These are phyloP conservation scores for Didymodactylos carnosus DNA, from an alignment of 2,888 invertebrate genomes.

Conservation along the genomic window DNA sequence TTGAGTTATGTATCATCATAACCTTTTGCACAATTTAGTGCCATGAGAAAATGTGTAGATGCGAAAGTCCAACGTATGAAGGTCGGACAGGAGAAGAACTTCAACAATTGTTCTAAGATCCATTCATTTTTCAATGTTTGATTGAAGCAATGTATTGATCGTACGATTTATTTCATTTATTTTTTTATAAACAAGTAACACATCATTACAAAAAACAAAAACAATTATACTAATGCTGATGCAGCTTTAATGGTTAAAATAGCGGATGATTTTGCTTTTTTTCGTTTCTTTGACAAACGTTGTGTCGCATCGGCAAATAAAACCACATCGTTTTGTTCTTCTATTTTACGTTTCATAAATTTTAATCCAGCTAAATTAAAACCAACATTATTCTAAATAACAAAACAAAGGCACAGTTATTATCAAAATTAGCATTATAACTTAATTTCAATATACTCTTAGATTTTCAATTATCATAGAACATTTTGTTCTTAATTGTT, in stretches of 20 bases:
- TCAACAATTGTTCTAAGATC: too few relatives aligned
- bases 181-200: background rate
- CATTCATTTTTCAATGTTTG: too few relatives aligned
- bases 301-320: conserved; percentile 56
- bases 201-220: background rate
- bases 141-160: too few relatives aligned
- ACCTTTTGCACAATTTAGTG: too few relatives aligned
- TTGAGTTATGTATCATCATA: too few relatives aligned
- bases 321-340: conserved; percentile 52
- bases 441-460: conserved; percentile 39
- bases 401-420: conserved; percentile 18
- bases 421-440: conserved; percentile 17
- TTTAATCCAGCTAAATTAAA: conserved; percentile 62
- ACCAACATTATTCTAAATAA: conserved; percentile 55
- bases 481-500: conserved; percentile 45
- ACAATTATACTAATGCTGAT: background rate
- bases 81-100: too few relatives aligned
- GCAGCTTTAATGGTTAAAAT: background rate
- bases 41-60: too few relatives aligned
- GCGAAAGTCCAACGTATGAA: too few relatives aligned
- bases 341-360: conserved; percentile 53
- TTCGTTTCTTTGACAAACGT: conserved; percentile 40
- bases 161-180: background rate
- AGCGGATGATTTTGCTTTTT: conserved; percentile 39
- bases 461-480: conserved; percentile 42